Evolutionary conservation across 2,888 invertebrate species (phyloP), one percentile per base, ranked within the genome.

Genomic region (Amblyjoppa proteus): DNA sequence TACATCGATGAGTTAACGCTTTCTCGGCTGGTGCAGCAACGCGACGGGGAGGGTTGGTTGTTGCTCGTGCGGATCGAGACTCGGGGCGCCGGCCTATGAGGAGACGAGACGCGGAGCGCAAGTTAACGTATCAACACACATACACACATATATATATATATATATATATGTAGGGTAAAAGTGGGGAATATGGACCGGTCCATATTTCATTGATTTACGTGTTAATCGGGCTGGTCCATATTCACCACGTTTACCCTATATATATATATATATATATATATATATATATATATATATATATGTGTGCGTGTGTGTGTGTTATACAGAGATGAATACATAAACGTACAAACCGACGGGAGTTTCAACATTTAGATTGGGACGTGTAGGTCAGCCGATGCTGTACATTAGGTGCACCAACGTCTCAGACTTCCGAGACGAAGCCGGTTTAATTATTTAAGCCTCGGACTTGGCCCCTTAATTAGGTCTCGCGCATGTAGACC

Each of bases 1-100:
- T 84, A 78, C 77, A 84, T 84, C 82, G 79, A 85, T 80, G 79
- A 85, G 82, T 82, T 85, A 82, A 85, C 79, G 82, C 82, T 66
- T 66, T 64, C 68, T 66, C 64, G 75, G 61, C 74, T 74, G 31
- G 28, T 49, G 61, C 61, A 20, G 69, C 41, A 51, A 58, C 56
- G 76, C n/a, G 51, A 28, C 49, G 41, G 70, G 51, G 41, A 56
- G 64, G 45, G 45, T 20, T 41, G 56, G 31, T 56, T 75, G 75
- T 70, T 80, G 64, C 64, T 80, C 75, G 69, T 34, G 66, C 71
- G 66, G 84, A 34, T 70, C 71, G 76, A 70, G 83, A 64, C 74
- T 73, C 53, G 25, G n/a, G 58, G 49, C 64, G 34, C 64, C 64
- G 51, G 64, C 38, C 51, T 20, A 66, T 51, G 82, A 71, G 41